These are phyloP conservation scores for Spondyliosoma cantharus DNA, from an alignment of 2,797 vertebrate species.

Conservation along the genomic window DNA sequence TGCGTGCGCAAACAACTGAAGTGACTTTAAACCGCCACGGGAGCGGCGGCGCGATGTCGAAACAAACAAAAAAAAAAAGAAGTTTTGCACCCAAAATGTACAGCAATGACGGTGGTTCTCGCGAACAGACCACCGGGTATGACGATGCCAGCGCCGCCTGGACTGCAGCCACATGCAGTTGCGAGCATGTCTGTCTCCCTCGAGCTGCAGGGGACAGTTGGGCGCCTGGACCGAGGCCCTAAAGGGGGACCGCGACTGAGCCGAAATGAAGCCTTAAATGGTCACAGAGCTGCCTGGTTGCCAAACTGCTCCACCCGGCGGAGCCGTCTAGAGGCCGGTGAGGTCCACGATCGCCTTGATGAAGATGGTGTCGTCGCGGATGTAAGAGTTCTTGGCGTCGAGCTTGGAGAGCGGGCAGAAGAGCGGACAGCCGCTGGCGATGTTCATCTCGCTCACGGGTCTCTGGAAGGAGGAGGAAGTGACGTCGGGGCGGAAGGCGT, in stretches of 20 bases:
- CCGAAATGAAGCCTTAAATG: constrained; percentile 65
- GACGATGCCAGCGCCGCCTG: constrained; percentile 45
- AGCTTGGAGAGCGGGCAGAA: constrained; percentile 96
- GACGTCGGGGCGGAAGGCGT: constrained; percentile 95
- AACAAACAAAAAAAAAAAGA: constrained; percentile 41
- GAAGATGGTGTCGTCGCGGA: constrained; percentile 96
- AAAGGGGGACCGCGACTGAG: constrained; percentile 52
- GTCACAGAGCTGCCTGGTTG: constrained; percentile 66
- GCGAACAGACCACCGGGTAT: constrained; percentile 28
- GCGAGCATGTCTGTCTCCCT: constrained; percentile 64
- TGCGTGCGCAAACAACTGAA: constrained; percentile 33
- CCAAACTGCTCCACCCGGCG: constrained; percentile 29
- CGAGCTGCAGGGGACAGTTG: constrained; percentile 51
- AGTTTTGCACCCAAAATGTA: constrained; percentile 62
- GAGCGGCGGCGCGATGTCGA: constrained; percentile 30
- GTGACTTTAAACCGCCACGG: constrained; percentile 30
- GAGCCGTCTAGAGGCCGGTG: constrained; percentile 88
- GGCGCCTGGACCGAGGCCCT: constrained; percentile 56
- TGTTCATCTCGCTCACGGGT: constrained; percentile 96
- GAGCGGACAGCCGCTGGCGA: constrained; percentile 96
- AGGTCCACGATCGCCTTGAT: constrained; percentile 99
- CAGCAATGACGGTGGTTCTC: constrained; percentile 59
- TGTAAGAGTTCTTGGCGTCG: constrained; percentile 94
- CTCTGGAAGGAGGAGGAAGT: constrained; percentile 96
- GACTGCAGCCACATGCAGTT: constrained; percentile 60